Evolutionary conservation across 2,113 vertebrate species (phyloP).

Genomic region (Aleadryas rufinucha): DNA sequence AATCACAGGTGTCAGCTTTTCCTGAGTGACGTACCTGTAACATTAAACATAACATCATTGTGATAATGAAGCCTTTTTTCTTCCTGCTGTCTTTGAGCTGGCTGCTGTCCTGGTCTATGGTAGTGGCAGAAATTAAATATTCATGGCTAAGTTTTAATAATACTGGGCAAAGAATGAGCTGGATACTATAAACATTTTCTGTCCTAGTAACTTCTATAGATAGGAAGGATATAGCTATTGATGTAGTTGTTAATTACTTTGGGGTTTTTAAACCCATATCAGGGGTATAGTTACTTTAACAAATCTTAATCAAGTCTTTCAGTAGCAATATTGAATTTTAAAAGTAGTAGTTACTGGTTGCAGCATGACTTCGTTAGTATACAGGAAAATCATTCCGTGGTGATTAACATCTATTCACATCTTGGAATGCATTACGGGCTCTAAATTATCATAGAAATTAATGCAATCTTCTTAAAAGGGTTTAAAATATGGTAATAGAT

Average conservation of each 20-base stretch:
- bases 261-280: neutral
- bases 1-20: neutral
- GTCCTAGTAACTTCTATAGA: neutral
- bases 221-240: neutral
- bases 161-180: neutral
- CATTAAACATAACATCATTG: neutral
- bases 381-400: slow-evolving; percentile 67
- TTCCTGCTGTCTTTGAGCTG: neutral
- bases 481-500: slow-evolving; percentile 88
- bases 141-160: neutral
- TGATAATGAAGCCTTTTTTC: neutral
- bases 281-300: slow-evolving; percentile 36
- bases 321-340: slow-evolving; percentile 70
- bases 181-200: neutral
- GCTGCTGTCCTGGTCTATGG: neutral
- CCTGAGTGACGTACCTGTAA: neutral
- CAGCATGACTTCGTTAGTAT: slow-evolving; percentile 62
- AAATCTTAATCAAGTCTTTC: slow-evolving; percentile 70
- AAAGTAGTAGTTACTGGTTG: slow-evolving; percentile 75
- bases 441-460: slow-evolving; percentile 84
- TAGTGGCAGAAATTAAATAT: neutral
- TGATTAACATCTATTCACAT: slow-evolving; percentile 83
- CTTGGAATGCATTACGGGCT: slow-evolving; percentile 76
- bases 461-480: slow-evolving; percentile 81
- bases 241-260: neutral